Percentiles rank a stretch among this genome's conserved stretches.
phyloP scores from a whole-genome alignment of 2,888 invertebrate genomes.

The Acanthopleura granulata region DNA sequence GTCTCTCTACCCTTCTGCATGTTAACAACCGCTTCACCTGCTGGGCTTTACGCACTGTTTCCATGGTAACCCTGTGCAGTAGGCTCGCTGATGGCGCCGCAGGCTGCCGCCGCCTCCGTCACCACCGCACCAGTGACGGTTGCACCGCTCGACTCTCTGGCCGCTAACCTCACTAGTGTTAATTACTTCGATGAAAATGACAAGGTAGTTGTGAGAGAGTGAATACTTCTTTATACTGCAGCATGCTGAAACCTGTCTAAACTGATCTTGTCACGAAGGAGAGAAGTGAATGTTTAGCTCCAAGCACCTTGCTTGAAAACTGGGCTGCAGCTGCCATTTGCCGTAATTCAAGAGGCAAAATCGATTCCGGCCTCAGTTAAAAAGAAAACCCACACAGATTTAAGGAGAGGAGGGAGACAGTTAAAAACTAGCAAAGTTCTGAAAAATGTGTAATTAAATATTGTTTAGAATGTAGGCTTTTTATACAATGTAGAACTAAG shows the following conservation, averaged over 20 bases:
- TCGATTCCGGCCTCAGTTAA: too few relatives aligned
- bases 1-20: slow-evolving; percentile 23
- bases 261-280: too few relatives aligned
- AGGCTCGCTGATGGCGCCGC: background rate
- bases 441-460: too few relatives aligned
- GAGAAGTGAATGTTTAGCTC: too few relatives aligned
- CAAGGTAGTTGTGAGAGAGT: slow-evolving; percentile 78
- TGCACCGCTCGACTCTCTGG: slow-evolving; percentile 74
- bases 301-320: too few relatives aligned
- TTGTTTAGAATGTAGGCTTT: too few relatives aligned
- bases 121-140: slow-evolving; percentile 36
- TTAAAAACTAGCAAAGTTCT: too few relatives aligned
- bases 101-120: background rate
- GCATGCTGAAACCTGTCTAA: background rate
- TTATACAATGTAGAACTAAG: too few relatives aligned
- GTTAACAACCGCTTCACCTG: slow-evolving; percentile 18
- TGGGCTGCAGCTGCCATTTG: too few relatives aligned
- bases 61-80: slow-evolving; percentile 38
- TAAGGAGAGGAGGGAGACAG: too few relatives aligned
- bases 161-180: slow-evolving; percentile 97
- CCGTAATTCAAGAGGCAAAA: too few relatives aligned
- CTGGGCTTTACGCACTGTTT: slow-evolving; percentile 29
- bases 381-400: too few relatives aligned
- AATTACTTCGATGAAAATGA: slow-evolving; percentile 96
- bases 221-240: slow-evolving; percentile 6